Conservation (phyloP, 2,888 invertebrate genomes). For the Cancer borealis region DNA sequence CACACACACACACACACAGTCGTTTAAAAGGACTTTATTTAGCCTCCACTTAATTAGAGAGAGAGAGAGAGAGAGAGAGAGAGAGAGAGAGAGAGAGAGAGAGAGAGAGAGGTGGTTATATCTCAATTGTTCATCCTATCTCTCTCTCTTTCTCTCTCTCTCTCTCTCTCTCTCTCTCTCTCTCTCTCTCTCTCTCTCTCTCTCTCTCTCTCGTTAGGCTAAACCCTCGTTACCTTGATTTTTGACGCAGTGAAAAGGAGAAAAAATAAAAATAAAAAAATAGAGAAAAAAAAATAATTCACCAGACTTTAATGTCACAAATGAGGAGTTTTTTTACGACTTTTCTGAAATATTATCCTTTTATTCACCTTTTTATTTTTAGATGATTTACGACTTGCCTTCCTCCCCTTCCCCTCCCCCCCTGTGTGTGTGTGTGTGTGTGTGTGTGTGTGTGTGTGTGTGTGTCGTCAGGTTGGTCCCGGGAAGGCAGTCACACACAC, state of each 20-base stretch:
- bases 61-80: slow-evolving; percentile 7
- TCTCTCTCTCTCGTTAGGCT: too few relatives aligned
- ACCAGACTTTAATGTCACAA: too few relatives aligned
- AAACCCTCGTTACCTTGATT: neutral
- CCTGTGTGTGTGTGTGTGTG: neutral
- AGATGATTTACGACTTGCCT: too few relatives aligned
- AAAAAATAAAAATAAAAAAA: neutral
- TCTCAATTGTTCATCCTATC: neutral
- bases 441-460: slow-evolving; percentile 16
- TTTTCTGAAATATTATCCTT: neutral
- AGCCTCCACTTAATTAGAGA: neutral
- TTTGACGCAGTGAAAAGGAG: neutral
- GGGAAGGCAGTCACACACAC: neutral
- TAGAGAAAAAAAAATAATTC: too few relatives aligned
- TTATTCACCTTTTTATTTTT: neutral
- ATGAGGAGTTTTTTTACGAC: too few relatives aligned
- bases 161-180: too few relatives aligned
- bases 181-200: too few relatives aligned
- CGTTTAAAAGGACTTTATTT: too few relatives aligned
- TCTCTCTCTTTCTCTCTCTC: neutral
- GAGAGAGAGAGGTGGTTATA: neutral
- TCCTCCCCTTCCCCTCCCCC: too few relatives aligned
- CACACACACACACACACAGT: slow-evolving; percentile 16
- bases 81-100: slow-evolving; percentile 5
- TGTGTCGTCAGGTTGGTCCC: neutral